Evolutionary conservation across 2,888 invertebrate genomes (phyloP).

Genomic region (Diplolepis rosae): DNA sequence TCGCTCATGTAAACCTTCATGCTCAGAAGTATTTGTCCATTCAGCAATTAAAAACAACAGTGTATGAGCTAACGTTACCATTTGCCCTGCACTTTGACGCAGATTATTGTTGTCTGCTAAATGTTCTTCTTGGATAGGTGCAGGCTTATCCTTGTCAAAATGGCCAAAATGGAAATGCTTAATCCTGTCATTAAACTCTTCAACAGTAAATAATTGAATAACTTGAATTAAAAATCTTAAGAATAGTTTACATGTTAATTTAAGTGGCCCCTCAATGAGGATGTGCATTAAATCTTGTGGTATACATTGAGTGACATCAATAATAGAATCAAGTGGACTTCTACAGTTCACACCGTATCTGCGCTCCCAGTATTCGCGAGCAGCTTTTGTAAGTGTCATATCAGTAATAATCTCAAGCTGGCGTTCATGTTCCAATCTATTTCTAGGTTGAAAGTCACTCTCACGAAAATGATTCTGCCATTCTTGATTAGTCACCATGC

Average conservation of each 20-base stretch:
- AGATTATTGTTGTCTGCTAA: constrained; percentile 35
- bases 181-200: constrained; percentile 44
- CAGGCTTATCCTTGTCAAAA: constrained; percentile 48
- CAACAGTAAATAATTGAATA: constrained; percentile 38
- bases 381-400: constrained; percentile 12
- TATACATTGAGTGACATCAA: constrained; percentile 35
- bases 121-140: constrained; percentile 39
- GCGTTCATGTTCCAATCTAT: background rate
- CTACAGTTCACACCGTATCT: constrained; percentile 35
- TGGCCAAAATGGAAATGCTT: constrained; percentile 45
- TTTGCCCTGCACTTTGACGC: constrained; percentile 51
- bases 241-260: constrained; percentile 30
- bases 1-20: too few relatives aligned
- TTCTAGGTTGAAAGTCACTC: constrained; percentile 7
- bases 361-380: constrained; percentile 34
- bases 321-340: constrained; percentile 32
- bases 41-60: constrained; percentile 47
- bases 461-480: constrained; percentile 14
- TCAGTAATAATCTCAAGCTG: constrained; percentile 14
- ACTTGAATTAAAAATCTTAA: constrained; percentile 41
- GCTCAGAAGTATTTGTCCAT: too few relatives aligned
- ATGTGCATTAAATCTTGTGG: constrained; percentile 42
- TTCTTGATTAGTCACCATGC: too few relatives aligned
- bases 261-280: constrained; percentile 44
- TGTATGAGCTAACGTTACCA: constrained; percentile 47